Evolutionary conservation across 1,140 invertebrate genomes (phyloP).

Genomic region (Hetaerina americana): DNA sequence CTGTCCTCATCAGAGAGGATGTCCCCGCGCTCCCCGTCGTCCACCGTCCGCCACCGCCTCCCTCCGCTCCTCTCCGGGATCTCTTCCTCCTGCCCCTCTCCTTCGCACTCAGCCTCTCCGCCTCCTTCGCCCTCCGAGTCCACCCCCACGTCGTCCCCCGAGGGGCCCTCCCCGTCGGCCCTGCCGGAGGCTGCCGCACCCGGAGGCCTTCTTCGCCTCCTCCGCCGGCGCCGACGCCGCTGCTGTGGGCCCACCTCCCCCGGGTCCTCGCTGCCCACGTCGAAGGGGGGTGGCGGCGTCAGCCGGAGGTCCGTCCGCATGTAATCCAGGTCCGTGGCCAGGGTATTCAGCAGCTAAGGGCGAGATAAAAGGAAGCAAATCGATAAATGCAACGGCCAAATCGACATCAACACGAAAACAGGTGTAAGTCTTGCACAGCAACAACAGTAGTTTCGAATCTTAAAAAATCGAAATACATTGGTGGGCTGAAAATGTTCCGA

Average conservation of each 20-base stretch:
- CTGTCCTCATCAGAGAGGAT: not conserved
- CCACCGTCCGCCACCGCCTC: too few species aligned
- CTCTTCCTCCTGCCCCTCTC: not conserved
- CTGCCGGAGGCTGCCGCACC: too few species aligned
- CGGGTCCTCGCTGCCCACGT: not conserved
- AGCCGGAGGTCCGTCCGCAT: conserved; percentile 52
- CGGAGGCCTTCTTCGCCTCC: not conserved
- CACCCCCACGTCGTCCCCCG: too few species aligned
- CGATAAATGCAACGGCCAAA: too few species aligned
- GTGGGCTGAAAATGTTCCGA: too few species aligned
- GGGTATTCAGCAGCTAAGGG: conserved; percentile 53
- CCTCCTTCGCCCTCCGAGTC: not conserved
- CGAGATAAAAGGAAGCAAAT: conserved; percentile 18
- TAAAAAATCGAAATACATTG: too few species aligned
- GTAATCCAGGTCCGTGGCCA: conserved; percentile 55
- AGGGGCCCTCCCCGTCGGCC: not conserved
- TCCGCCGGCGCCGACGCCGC: not conserved
- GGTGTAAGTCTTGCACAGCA: too few species aligned
- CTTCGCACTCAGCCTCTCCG: not conserved
- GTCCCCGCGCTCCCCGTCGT: not conserved
- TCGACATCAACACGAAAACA: too few species aligned
- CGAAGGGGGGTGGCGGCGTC: not conserved
- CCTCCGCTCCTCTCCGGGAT: not conserved
- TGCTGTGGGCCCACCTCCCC: not conserved
- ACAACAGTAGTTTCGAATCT: too few species aligned